These are phyloP conservation scores for Solen grandis DNA, from an alignment of 1,140 invertebrate species.

Conservation along the genomic window DNA sequence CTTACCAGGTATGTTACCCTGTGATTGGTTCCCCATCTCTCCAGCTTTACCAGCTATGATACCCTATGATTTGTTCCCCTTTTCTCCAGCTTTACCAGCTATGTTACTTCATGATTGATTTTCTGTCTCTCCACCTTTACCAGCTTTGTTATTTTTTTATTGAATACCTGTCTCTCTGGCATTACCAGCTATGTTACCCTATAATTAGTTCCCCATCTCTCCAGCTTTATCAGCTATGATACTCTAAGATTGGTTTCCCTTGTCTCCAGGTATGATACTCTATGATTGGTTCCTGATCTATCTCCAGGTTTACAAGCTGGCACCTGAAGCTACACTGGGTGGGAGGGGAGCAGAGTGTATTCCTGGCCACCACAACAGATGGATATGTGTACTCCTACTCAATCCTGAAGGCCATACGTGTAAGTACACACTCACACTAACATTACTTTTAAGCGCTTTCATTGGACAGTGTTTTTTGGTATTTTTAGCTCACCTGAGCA, in stretches of 20 bases:
- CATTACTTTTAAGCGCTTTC: background rate
- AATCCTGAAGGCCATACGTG: background rate
- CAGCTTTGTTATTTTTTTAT: background rate
- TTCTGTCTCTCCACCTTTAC: background rate
- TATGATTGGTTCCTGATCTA: background rate
- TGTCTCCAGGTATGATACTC: background rate
- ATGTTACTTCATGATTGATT: no score
- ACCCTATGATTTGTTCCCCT: no score
- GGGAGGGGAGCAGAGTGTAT: background rate
- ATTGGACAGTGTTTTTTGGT: background rate
- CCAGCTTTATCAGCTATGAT: background rate
- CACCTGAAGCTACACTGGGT: background rate
- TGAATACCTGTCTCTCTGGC: background rate
- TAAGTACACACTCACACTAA: background rate
- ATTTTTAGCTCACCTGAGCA: background rate
- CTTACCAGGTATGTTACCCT: no score
- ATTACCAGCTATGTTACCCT: background rate
- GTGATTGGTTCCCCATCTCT: no score
- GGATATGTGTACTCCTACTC: background rate
- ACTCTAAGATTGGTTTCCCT: no score
- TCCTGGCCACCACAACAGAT: slow-evolving; percentile 14
- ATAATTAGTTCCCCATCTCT: background rate
- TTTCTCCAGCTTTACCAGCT: no score
- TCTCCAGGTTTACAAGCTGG: background rate
- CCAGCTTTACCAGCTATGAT: no score